These are phyloP conservation scores for Limonius californicus DNA, from an alignment of 1,140 invertebrate genomes.

Conservation along the genomic window DNA sequence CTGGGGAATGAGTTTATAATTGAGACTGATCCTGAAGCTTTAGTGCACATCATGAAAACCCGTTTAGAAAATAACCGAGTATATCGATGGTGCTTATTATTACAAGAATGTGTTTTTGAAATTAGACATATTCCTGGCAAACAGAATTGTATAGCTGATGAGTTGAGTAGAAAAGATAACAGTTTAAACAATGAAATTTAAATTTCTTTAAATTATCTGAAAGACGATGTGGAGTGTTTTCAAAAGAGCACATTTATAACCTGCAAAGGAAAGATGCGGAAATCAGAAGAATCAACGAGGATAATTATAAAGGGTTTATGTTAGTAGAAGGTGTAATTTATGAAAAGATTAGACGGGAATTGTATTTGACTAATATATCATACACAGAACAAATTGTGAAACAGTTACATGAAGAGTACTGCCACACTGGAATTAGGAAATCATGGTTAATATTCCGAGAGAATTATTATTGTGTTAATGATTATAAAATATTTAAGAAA, in stretches of 20 bases:
- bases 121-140: conserved; percentile 1
- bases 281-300: not conserved
- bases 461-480: not conserved
- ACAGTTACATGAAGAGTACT: not conserved
- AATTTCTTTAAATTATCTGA: not conserved
- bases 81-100: not conserved
- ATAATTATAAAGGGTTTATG: not conserved
- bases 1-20: not conserved
- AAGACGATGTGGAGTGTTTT: too few relatives aligned
- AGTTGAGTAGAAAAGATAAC: not conserved
- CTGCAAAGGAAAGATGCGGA: not conserved
- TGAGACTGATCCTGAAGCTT: not conserved
- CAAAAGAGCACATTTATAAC: too few relatives aligned
- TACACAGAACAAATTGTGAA: not conserved
- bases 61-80: not conserved
- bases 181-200: too few relatives aligned
- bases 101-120: not conserved
- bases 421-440: not conserved
- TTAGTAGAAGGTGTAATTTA: not conserved
- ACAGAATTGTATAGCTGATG: not conserved
- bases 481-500: not conserved
- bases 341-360: not conserved
- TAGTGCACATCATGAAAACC: not conserved
- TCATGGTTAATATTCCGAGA: not conserved
- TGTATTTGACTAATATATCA: not conserved